These are phyloP conservation scores for Tridacna gigas DNA, from an alignment of 2,888 invertebrate genomes.

Conservation along the genomic window DNA sequence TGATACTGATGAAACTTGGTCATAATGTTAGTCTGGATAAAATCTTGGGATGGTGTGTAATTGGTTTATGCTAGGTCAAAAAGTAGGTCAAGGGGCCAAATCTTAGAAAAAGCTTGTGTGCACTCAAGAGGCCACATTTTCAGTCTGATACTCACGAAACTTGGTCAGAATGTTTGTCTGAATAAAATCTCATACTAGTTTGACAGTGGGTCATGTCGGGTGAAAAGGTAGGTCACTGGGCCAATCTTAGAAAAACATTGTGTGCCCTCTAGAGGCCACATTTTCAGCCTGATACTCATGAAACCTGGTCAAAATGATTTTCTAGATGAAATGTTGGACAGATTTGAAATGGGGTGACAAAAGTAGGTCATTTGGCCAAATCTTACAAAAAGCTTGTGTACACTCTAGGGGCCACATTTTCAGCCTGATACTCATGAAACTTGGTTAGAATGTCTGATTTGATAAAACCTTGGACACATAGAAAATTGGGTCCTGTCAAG, in stretches of 20 bases:
- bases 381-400: too few species aligned
- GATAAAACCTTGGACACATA: too few species aligned
- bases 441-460: too few species aligned
- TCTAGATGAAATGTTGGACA: background rate
- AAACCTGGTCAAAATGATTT: background rate
- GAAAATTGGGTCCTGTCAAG: too few species aligned
- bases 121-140: background rate
- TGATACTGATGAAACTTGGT: background rate
- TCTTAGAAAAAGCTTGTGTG: background rate
- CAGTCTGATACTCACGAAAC: too few species aligned
- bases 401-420: too few species aligned
- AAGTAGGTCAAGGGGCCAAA: background rate
- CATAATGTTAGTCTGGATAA: background rate
- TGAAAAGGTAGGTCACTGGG: background rate
- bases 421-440: too few species aligned
- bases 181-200: background rate
- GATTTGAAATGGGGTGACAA: too few species aligned
- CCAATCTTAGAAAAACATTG: background rate
- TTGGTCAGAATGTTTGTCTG: too few species aligned
- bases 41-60: background rate
- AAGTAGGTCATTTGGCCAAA: too few species aligned
- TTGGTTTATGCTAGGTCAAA: background rate
- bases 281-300: background rate
- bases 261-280: background rate
- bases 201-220: background rate